These are phyloP conservation scores for Epizoanthus fatuus DNA, from an alignment of 92 coral and sea anemone genomes.

Conservation along the genomic window DNA sequence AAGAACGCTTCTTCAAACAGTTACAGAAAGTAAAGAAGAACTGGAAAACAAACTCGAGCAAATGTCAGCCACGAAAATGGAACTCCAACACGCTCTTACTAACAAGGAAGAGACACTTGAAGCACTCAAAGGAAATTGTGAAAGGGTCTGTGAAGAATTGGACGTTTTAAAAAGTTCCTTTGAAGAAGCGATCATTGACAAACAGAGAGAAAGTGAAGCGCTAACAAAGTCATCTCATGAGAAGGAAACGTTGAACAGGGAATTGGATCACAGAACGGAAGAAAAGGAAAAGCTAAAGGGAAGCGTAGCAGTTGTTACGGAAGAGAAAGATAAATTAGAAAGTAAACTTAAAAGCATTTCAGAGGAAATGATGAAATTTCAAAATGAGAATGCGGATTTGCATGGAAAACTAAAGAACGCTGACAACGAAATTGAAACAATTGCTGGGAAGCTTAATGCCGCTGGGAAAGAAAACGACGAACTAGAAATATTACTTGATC, in stretches of 20 bases:
- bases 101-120: constrained; percentile 36
- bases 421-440: constrained; percentile 35
- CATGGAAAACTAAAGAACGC: constrained; percentile 28
- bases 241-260: not conserved
- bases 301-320: constrained; percentile 9
- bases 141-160: constrained; percentile 34
- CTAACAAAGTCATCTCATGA: not conserved
- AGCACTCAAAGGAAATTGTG: constrained; percentile 27
- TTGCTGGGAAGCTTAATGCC: constrained; percentile 22
- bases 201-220: constrained; percentile 22
- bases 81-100: constrained; percentile 5
- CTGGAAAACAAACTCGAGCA: constrained; percentile 46
- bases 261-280: constrained; percentile 45
- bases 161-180: constrained; percentile 8
- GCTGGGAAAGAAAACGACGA: not conserved
- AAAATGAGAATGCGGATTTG: constrained; percentile 52
- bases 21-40: constrained; percentile 48
- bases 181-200: constrained; percentile 36
- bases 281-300: constrained; percentile 13
- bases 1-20: constrained; percentile 43
- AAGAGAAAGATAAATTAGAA: constrained; percentile 6
- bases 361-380: constrained; percentile 57
- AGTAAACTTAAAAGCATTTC: constrained; percentile 33
- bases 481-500: not conserved
- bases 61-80: not conserved